Evolutionary conservation across 2,797 vertebrate species (phyloP).

Genomic region (Poecilia velifera): DNA sequence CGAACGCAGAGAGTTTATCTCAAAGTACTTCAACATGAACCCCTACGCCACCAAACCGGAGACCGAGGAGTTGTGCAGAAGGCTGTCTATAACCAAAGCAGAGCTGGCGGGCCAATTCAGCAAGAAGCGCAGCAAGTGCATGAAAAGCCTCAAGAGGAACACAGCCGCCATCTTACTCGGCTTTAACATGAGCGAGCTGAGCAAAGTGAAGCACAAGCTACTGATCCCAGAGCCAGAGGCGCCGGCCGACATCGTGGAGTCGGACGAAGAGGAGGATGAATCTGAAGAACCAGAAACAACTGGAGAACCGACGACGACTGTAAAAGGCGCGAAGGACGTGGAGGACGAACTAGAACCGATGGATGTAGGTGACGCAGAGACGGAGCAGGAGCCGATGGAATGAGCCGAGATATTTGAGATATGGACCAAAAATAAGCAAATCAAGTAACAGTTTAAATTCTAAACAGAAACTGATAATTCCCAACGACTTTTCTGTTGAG

Average conservation of each 20-base stretch:
- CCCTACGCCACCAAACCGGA: slow-evolving; percentile 91
- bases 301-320: not conserved
- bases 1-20: slow-evolving; percentile 88
- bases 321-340: slow-evolving; percentile 8
- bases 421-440: slow-evolving; percentile 10
- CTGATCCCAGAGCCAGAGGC: slow-evolving; percentile 65
- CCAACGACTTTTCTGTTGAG: slow-evolving; percentile 44
- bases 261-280: slow-evolving; percentile 1
- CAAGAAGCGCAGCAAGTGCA: slow-evolving; percentile 86
- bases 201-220: slow-evolving; percentile 86
- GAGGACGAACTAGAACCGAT: slow-evolving; percentile 35
- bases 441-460: slow-evolving; percentile 19
- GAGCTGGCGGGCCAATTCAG: slow-evolving; percentile 89
- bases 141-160: slow-evolving; percentile 87
- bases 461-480: slow-evolving; percentile 21
- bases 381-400: slow-evolving; percentile 39
- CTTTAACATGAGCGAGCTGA: slow-evolving; percentile 91
- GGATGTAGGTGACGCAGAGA: slow-evolving; percentile 44
- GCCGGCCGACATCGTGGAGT: slow-evolving; percentile 46
- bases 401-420: slow-evolving; percentile 25
- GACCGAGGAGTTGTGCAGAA: slow-evolving; percentile 84
- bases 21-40: slow-evolving; percentile 90
- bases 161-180: slow-evolving; percentile 86
- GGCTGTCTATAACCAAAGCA: slow-evolving; percentile 83
- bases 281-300: not conserved